Evolutionary conservation across 1,140 invertebrate species (phyloP), one percentile per base, ranked within the genome.

Genomic region (Drosophila teissieri): DNA sequence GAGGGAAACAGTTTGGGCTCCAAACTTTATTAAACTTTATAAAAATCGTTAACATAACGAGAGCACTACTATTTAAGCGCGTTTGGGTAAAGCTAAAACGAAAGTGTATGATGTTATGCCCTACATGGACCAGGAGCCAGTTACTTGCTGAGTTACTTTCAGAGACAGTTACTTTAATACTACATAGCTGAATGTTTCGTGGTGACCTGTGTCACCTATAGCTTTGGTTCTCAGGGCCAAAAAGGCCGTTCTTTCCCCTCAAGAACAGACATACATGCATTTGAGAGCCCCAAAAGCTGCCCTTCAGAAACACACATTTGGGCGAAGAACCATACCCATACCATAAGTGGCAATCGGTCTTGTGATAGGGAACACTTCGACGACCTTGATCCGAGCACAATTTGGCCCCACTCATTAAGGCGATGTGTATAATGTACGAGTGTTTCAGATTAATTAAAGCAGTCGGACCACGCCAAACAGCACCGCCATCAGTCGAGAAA

Each of bases 401-500:
- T 70, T 70, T 40, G 67, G 64, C 42, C 67, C 64, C 64, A 49
- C 67, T 70, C 64, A 60, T 75, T 72, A 58, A 61, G 57, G 42
- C 57, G 34, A 40, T 44, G 46, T 63, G 37, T 51, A 88, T 73
- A 62, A 58, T 77, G 46, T 82, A 73, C 64, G 64, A 68, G 64
- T 68, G 64, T 83, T 69, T 73, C 22, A 73, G 75, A 89, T 80
- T 83, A 88, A 88, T 86, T 86, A 81, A 83, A 82, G 65, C 68
- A 79, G 79, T 36, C 57, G 75, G 40, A 57, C 54, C 70, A 79
- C 63, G 82, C 51, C 84, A 69, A 81, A 78, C 58, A 68, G 60
- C 52, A 51, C 3, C 31, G 7, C 31, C 31, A 31, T 36, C 68
- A 51, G 22, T 39, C 56, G 56, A 48, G 70, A 53, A 54, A 37